Evolutionary conservation across 2,113 vertebrate species (phyloP), one percentile per base, ranked within the genome.

Genomic region (Catharus minimus): DNA sequence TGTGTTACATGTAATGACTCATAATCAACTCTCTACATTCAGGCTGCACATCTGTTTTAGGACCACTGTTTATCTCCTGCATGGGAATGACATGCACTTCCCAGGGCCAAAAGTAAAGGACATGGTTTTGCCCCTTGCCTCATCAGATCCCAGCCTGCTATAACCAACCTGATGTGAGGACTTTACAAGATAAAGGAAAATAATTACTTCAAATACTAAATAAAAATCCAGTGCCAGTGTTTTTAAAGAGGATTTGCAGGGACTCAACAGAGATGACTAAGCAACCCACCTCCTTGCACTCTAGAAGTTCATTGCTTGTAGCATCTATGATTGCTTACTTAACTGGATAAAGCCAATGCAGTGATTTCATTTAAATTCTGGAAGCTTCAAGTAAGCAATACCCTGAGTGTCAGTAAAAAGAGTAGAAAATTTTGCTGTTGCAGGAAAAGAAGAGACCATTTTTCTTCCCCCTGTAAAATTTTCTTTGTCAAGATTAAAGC

Each of bases 151-250:
- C 56, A 86, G 82, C 79, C 91, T 95, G 76, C 68, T 44, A 10
- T 50, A 56, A 90, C 86, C 94, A 62, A 52, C 82, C 82, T 47
- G 32, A 85, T 9, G 10, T 71, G 68, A 91, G 96, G 56, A 47
- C 47, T 87, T 77, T 61, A 62, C n/a, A 60, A 89, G 76, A 53
- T 86, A 95, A 96, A 90, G 84, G 76, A 85, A 74, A 90, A 52
- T 13, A 53, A 61, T 26, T 46, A 50, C 41, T 93, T 75, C 58
- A 91, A 91, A 52, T n/a, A 60, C 38, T 90, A 67, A 77, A 68
- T 93, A 79, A 91, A 72, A 92, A 80, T 53, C 65, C 52, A 61
- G 43, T 52, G 27, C 58, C 43, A 46, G 13, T 14, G 17, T 44
- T 81, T 74, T 95, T 58, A 22, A 71, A 57, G 58, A 91, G 61